Base-by-base conservation (phyloP, 1,140 invertebrate species). In the Drosophila truncata region DNA sequence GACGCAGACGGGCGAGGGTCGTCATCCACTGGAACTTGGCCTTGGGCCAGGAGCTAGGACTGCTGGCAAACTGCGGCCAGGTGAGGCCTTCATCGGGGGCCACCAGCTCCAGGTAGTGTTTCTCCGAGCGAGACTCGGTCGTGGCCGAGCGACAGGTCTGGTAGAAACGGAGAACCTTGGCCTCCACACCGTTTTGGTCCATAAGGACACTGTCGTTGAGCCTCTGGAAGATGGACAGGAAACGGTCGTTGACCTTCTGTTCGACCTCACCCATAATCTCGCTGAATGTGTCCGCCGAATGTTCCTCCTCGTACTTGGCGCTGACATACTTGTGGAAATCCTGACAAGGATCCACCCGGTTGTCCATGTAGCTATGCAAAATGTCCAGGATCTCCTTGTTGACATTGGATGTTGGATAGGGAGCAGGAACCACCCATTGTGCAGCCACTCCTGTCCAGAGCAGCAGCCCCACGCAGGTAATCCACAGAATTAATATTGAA, bases 21-120 rank as follows among this genome's bases (percentile, higher is more conserved):
- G 73, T 50, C 59, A 91, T 46, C 91, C 91, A 92, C 11, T 81
- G 39, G 46, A 92, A 91, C 10, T 72, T 60, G 2, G 23, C 13
- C 1, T 52, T 55, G 31, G 44, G 52, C 85, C 85, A 88, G 4
- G 3, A 1, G 1, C 9, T 14, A 0, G 20, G 14, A 1, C 16
- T n/a, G 2, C 4, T 16, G 20, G 33, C 41, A 2, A 75, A 57
- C 25, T 84, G 84, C 6, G 84, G 84, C 84, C 84, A 88, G 9
- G 49, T 11, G 6, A 85, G 55, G 2, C 50, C 52, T 10, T 27
- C 39, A 18, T 66, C 75, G 4, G 85, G 85, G 0, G 44, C 23
- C 14, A 90, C 70, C 27, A 82, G 25, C 29, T 67, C 18, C 44
- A 90, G 39, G 47, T 82, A 90, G 42, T 55, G 59, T 1, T 16